phyloP scores from a whole-genome alignment of 2,888 invertebrate species.

The Ophioninae sp. region DNA sequence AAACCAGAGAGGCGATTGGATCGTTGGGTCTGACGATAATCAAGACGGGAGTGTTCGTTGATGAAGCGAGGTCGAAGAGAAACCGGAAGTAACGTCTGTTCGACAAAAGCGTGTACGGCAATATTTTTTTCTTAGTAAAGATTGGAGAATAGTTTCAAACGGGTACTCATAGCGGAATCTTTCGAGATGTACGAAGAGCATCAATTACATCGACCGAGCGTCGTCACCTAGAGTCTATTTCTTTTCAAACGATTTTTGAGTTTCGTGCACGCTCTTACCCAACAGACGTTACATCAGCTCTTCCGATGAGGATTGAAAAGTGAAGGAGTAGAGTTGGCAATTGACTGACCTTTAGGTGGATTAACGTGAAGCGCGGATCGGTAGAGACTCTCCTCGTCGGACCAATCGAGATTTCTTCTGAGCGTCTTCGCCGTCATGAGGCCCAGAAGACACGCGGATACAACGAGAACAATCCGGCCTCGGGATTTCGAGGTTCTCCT shows the following conservation, averaged over 20 bases:
- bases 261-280: too few species aligned
- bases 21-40: neutral
- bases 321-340: neutral
- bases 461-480: slow-evolving; percentile 78
- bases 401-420: slow-evolving; percentile 94
- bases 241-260: too few species aligned
- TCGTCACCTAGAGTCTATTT: too few species aligned
- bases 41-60: neutral
- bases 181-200: too few species aligned
- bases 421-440: slow-evolving; percentile 89
- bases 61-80: too few species aligned
- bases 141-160: too few species aligned
- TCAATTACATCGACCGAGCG: too few species aligned
- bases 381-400: slow-evolving; percentile 95
- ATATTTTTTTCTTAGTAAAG: too few species aligned
- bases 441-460: slow-evolving; percentile 84
- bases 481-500: slow-evolving; percentile 80
- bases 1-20: neutral
- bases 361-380: slow-evolving; percentile 94
- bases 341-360: slow-evolving; percentile 95
- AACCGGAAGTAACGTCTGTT: too few species aligned
- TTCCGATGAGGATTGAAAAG: neutral
- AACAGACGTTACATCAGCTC: too few species aligned
- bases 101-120: too few species aligned
- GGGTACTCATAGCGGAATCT: too few species aligned